Evolutionary conservation across 2,113 vertebrate genomes (phyloP), one percentile per base, ranked within the genome.

Genomic region (Etheostoma spectabile): DNA sequence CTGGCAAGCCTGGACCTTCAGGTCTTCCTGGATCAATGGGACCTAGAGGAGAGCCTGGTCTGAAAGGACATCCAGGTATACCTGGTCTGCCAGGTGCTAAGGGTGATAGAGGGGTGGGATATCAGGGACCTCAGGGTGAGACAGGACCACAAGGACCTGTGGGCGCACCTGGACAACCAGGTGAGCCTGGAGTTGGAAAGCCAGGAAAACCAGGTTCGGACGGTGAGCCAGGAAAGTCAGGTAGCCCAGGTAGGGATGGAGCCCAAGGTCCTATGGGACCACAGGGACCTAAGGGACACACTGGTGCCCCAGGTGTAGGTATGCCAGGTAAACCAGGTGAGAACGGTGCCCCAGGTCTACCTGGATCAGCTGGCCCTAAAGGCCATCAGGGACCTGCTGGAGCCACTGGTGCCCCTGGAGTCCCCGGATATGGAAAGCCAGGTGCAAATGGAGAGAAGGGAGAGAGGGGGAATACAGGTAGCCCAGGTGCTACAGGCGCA

Each of bases 141-240:
- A 96, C 94, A 75, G 98, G 98, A 72, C 91, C 94, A 74, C 90
- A 93, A 19, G 99, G 99, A 19, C 90, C 95, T 2, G 91, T 91
- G 81, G 99, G 99, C 11, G 82, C 96, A 63, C 11, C 92, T 55
- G 98, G 98, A 6, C 91, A 87, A 1, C 94, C 96, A 8, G 99
- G 99, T 59, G 88, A 89, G 64, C 10, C 95, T 78, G 98, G 96
- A 62, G 74, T 97, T 82, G 99, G 99, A 53, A 98, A 96, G 84
- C 96, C 96, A 78, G 99, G 99, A 15, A 95, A 94, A 83, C 72
- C 92, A 0, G 99, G 99, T 59, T 42, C 91, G 61, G 90, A 97
- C 22, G 99, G 99, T 70, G 96, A 98, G 87, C 88, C 97, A 89
- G 99, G 99, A 62, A 93, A 96, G 91, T 94, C 96, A 95, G 99